phyloP scores from a whole-genome alignment of 2,797 vertebrate species.

The Poecilia wingei region DNA sequence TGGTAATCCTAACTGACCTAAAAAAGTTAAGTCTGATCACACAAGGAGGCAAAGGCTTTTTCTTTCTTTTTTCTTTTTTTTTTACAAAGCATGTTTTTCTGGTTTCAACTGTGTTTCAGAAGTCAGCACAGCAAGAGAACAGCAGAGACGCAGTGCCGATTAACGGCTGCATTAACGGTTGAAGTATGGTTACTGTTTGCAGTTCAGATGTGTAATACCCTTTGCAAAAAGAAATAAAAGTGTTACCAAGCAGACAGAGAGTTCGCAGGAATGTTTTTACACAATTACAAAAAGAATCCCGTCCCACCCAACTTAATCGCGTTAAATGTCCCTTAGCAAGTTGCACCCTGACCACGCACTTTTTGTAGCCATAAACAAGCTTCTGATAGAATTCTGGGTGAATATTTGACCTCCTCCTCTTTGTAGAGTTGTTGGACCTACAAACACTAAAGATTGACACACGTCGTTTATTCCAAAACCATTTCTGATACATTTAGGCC shows the following conservation, averaged over 20 bases:
- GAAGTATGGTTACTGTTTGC: background rate
- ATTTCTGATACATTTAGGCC: background rate
- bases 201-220: background rate
- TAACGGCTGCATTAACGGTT: background rate
- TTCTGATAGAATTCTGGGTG: background rate
- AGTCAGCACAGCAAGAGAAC: background rate
- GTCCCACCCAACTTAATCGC: slow-evolving; percentile 1
- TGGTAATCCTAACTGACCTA: background rate
- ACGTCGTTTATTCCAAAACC: background rate
- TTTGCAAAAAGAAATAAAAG: background rate
- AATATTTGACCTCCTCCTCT: background rate
- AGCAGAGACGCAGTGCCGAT: background rate
- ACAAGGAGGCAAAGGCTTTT: background rate
- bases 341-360: background rate
- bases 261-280: background rate
- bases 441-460: background rate
- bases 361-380: slow-evolving; percentile 9
- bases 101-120: background rate
- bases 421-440: background rate
- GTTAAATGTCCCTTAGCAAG: slow-evolving; percentile 10
- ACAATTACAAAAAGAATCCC: background rate
- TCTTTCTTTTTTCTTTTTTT: background rate
- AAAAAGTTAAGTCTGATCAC: background rate
- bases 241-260: background rate
- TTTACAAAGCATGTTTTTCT: background rate